These are phyloP conservation scores for Limnephilus rhombicus DNA, from an alignment of 2,888 invertebrate species.

Conservation along the genomic window DNA sequence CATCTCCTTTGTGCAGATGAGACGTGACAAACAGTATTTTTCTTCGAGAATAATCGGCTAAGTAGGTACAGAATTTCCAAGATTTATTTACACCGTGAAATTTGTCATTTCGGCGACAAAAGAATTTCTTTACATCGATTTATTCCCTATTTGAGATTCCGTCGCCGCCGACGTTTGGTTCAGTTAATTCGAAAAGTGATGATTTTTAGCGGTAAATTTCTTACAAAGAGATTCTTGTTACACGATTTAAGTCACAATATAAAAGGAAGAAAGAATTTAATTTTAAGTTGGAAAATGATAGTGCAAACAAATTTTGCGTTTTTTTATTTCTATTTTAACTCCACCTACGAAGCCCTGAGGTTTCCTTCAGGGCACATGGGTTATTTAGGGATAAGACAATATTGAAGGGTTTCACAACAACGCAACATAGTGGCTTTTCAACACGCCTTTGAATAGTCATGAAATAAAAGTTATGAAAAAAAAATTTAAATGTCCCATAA, in stretches of 20 bases:
- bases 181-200: neutral
- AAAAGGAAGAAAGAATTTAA: too few relatives aligned
- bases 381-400: too few relatives aligned
- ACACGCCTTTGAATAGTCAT: too few relatives aligned
- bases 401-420: too few relatives aligned
- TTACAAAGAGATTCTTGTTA: neutral
- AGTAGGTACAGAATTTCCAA: neutral
- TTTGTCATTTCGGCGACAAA: conserved; percentile 9
- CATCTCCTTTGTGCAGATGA: neutral
- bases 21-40: conserved; percentile 5
- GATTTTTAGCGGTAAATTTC: neutral
- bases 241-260: neutral
- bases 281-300: too few relatives aligned
- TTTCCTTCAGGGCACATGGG: too few relatives aligned
- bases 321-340: too few relatives aligned
- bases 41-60: neutral
- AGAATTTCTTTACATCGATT: neutral
- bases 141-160: conserved; percentile 6
- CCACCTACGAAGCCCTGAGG: too few relatives aligned
- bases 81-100: conserved; percentile 12
- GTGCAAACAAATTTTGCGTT: too few relatives aligned
- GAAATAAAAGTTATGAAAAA: too few relatives aligned
- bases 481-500: too few relatives aligned
- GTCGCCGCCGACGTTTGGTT: neutral
- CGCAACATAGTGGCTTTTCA: too few relatives aligned